These are phyloP conservation scores for Timandra comae DNA, from an alignment of 2,888 invertebrate genomes.

Conservation along the genomic window DNA sequence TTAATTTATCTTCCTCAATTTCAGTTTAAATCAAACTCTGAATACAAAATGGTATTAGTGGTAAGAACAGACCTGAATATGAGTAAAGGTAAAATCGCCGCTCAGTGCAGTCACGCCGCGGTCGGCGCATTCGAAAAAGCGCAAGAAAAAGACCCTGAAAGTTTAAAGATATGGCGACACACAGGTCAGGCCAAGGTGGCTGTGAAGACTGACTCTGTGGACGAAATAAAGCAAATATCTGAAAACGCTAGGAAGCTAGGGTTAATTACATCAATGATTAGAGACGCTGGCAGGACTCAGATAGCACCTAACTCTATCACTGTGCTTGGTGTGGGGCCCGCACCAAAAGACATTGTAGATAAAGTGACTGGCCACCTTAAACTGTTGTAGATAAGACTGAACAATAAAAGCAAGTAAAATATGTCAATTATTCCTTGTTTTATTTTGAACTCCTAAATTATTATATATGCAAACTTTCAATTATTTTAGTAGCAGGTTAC, in stretches of 20 bases:
- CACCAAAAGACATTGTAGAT: slow-evolving; percentile 84
- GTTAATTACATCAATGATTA: slow-evolving; percentile 84
- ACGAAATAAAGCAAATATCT: slow-evolving; percentile 81
- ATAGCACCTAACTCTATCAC: slow-evolving; percentile 92
- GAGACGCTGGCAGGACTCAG: slow-evolving; percentile 96
- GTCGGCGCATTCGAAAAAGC: slow-evolving; percentile 89
- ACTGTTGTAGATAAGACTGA: slow-evolving; percentile 77
- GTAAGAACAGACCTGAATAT: slow-evolving; percentile 94
- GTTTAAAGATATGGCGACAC: slow-evolving; percentile 76
- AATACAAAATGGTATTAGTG: slow-evolving; percentile 89
- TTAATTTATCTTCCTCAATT: too few species aligned
- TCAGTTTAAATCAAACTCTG: slow-evolving; percentile 63
- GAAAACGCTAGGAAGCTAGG: slow-evolving; percentile 82
- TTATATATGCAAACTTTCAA: too few species aligned
- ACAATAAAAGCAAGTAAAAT: too few species aligned
- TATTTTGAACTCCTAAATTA: too few species aligned
- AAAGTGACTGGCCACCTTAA: slow-evolving; percentile 92
- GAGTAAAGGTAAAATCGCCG: slow-evolving; percentile 96
- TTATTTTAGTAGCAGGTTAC: too few species aligned
- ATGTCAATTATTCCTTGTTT: too few species aligned
- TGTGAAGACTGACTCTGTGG: slow-evolving; percentile 86
- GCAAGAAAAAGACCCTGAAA: slow-evolving; percentile 75
- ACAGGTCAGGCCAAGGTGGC: slow-evolving; percentile 93
- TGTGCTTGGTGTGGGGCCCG: slow-evolving; percentile 96
- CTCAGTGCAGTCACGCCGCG: slow-evolving; percentile 97